Evolutionary conservation across 2,113 vertebrate species (phyloP), one percentile per base, ranked within the genome.

Genomic region (Aphyosemion australe): DNA sequence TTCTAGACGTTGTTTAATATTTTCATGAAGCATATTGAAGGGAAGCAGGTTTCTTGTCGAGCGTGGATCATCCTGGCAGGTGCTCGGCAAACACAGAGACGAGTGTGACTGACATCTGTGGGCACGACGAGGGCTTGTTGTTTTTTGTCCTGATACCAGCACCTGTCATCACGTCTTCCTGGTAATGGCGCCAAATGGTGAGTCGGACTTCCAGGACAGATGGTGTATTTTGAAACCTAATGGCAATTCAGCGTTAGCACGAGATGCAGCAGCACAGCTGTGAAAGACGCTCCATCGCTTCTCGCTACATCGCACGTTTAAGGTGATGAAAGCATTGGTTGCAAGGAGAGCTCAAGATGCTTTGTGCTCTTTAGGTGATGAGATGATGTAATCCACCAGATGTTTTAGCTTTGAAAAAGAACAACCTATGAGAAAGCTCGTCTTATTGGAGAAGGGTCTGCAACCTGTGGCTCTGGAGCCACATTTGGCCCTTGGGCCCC

Each of bases 31-130:
- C 12, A 21, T 50, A 39, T 2, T 10, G 62, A 73, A 34, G 12
- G 41, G 58, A 56, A 60, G 51, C 15, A 16, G 54, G 49, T 53
- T 59, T 72, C 21, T 48, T 43, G 0, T 45, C 16, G 46, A 69
- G 53, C 1, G 52, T 13, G 65, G 57, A 62, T 76, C 65, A 42
- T 66, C 65, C 76, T 83, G 82, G 77, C 81, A 74, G 77, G 57
- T 63, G 55, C 58, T 80, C 51, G 69, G 75, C 59, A 60, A 69
- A 78, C 74, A 55, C 37, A 65, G 70, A 84, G 75, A 78, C 75
- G 68, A 75, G 77, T 66, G 76, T 74, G 83, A 79, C 79, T 80
- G 82, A 70, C 80, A 83, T 82, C 76, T 76, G 66, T 66, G 72
- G 74, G 68, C 71, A 78, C 64, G 80, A 37, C 78, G 57, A 65